phyloP scores from a whole-genome alignment of 2,113 vertebrate genomes.

The Poecile atricapillus region DNA sequence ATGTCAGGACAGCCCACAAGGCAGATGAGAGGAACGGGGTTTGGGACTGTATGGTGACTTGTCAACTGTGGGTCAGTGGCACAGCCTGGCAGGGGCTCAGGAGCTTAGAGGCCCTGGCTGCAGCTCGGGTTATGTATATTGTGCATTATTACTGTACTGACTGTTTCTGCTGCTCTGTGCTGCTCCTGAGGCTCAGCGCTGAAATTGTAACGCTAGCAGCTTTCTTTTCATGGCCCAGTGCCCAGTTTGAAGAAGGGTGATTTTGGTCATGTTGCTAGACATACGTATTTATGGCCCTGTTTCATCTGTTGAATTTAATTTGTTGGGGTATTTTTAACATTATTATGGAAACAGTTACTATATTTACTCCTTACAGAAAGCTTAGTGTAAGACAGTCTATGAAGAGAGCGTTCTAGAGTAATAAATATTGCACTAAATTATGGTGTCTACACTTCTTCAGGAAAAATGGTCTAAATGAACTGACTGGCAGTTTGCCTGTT shows the following conservation, averaged over 20 bases:
- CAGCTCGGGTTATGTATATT: rapidly evolving
- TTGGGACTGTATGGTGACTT: neutral
- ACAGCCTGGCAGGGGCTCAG: neutral
- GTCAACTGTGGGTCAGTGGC: neutral
- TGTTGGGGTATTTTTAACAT: conserved; percentile 39
- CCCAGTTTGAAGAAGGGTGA: conserved; percentile 51
- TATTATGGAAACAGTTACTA: conserved; percentile 65
- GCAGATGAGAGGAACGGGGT: neutral
- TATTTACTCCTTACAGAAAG: conserved; percentile 41
- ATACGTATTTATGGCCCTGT: conserved; percentile 33
- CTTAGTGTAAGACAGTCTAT: neutral
- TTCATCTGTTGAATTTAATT: conserved; percentile 49
- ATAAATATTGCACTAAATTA: neutral
- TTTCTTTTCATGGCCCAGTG: conserved; percentile 19
- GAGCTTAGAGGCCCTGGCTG: neutral
- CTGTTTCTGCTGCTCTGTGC: neutral
- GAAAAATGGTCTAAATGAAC: neutral
- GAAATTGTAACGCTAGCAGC: neutral
- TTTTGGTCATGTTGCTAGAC: conserved; percentile 52
- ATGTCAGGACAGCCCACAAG: neutral
- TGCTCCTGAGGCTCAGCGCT: neutral
- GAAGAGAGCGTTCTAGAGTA: neutral
- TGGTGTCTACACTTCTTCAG: neutral
- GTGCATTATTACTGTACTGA: neutral
- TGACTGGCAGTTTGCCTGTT: conserved; percentile 10